These are phyloP conservation scores for Sisor rabdophorus DNA, from an alignment of 2,113 vertebrate species.

Conservation along the genomic window DNA sequence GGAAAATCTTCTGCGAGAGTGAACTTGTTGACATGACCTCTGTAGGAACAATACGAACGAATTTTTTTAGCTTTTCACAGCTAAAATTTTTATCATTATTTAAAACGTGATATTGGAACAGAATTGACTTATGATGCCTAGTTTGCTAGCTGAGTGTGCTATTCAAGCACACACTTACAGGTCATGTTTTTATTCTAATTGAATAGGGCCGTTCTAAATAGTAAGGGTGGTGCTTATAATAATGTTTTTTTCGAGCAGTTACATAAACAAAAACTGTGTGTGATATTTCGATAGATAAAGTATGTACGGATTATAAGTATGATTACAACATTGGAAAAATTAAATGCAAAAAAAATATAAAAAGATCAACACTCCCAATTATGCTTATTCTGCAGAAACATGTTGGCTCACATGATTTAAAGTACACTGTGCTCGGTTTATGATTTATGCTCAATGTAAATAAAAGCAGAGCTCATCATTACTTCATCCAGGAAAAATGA, in stretches of 20 bases:
- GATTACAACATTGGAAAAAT: not conserved
- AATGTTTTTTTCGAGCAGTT: too few relatives aligned
- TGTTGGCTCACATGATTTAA: constrained; percentile 18
- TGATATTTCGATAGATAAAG: too few relatives aligned
- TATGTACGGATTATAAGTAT: not conserved
- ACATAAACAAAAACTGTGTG: too few relatives aligned
- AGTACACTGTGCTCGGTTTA: not conserved
- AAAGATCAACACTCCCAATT: not conserved
- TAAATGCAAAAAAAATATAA: not conserved
- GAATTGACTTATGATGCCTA: not conserved
- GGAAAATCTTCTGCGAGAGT: not conserved
- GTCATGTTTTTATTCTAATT: too few relatives aligned
- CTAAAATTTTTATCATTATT: not conserved
- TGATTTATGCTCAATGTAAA: constrained; percentile 37
- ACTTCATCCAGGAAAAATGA: constrained; percentile 9
- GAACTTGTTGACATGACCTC: not conserved
- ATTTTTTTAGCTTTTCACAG: not conserved
- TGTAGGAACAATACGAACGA: not conserved
- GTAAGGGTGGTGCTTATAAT: too few relatives aligned
- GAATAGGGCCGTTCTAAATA: too few relatives aligned
- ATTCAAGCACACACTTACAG: too few relatives aligned
- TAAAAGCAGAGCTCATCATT: constrained; percentile 26
- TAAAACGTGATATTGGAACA: not conserved
- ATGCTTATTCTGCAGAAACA: not conserved
- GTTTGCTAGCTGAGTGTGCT: not conserved